phyloP scores from a whole-genome alignment of 2,888 invertebrate species.

The Drosophila percnosoma region DNA sequence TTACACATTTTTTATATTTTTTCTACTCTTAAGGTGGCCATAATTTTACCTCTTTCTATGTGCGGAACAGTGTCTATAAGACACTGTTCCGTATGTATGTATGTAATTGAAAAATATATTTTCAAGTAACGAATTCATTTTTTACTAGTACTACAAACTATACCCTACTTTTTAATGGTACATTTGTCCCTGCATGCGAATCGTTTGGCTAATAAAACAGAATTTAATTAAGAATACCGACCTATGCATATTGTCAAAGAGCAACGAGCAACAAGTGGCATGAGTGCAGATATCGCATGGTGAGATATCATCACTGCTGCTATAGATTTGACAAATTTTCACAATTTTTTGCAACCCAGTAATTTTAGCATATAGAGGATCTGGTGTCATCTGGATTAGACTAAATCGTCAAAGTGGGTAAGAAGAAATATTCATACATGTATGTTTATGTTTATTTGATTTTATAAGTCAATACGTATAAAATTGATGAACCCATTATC shows the following conservation, averaged over 20 bases:
- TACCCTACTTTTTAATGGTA: neutral
- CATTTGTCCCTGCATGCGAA: neutral
- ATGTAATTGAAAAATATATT: neutral
- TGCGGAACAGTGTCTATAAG: too few species aligned
- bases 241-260: neutral
- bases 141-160: neutral
- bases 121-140: neutral
- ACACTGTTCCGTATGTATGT: too few species aligned
- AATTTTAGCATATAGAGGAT: too few species aligned
- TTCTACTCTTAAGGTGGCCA: neutral
- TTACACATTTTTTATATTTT: neutral
- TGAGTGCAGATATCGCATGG: neutral
- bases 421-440: too few species aligned
- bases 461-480: neutral
- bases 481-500: constrained; percentile 1
- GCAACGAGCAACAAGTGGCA: neutral
- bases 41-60: neutral
- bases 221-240: neutral
- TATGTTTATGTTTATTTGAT: neutral
- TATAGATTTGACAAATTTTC: neutral
- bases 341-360: neutral
- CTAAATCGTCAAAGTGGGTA: neutral
- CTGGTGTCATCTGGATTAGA: neutral
- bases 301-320: too few species aligned
- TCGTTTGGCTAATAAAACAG: neutral